These are phyloP conservation scores for Lepeophtheirus nordmannii DNA, from an alignment of 2,888 invertebrate species.

Conservation along the genomic window DNA sequence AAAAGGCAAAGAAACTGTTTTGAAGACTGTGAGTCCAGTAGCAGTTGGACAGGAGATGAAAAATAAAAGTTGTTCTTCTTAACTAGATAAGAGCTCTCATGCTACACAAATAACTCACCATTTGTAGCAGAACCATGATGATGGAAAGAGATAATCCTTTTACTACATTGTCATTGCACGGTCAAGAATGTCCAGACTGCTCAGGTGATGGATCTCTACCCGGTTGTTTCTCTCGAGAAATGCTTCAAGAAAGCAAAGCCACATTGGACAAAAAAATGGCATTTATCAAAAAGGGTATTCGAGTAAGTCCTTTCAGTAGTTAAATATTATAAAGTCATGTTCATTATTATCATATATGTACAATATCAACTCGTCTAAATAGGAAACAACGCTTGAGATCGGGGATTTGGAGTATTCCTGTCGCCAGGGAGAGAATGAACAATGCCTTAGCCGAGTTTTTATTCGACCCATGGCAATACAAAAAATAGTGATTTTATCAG, in stretches of 20 bases:
- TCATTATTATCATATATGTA: too few species aligned
- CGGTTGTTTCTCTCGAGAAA: not conserved
- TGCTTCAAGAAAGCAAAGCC: not conserved
- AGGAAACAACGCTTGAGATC: not conserved
- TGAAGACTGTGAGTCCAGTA: not conserved
- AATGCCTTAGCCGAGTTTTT: not conserved
- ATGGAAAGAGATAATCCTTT: conserved; percentile 1
- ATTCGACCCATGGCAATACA: not conserved
- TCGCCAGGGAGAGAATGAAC: not conserved
- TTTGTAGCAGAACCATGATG: too few species aligned
- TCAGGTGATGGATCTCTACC: not conserved
- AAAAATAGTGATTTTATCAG: not conserved
- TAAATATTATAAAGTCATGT: not conserved
- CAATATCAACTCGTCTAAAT: not conserved
- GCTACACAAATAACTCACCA: not conserved
- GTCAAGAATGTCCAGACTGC: not conserved
- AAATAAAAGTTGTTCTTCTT: not conserved
- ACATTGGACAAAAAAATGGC: not conserved
- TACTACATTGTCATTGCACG: conserved; percentile 2
- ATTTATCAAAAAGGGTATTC: not conserved
- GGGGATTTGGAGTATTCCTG: not conserved
- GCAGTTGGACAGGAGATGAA: not conserved
- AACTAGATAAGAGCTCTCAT: not conserved
- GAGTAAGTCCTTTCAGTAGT: not conserved
- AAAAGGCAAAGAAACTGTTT: not conserved